Evolutionary conservation across 2,888 invertebrate genomes (phyloP).

Genomic region (Vanessa cardui): DNA sequence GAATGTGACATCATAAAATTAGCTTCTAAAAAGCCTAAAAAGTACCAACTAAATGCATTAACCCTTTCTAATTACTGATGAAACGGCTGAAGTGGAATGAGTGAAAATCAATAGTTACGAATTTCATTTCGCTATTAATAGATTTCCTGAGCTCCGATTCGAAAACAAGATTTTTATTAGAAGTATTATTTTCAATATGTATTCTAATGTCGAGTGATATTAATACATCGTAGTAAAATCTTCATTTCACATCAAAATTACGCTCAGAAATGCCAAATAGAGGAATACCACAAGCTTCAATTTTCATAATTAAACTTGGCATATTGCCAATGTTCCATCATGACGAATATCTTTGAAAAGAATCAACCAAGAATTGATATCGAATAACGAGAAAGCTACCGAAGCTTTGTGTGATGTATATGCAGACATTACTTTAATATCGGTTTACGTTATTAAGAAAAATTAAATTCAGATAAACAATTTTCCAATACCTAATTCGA

Average conservation of each 20-base stretch:
- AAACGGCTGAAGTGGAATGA: conserved; percentile 6
- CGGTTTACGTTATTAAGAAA: neutral
- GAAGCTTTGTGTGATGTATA: conserved; percentile 15
- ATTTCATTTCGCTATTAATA: neutral
- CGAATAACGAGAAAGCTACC: conserved; percentile 22
- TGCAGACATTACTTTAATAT: conserved; percentile 7
- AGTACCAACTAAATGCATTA: conserved; percentile 43
- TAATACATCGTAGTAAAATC: conserved; percentile 15
- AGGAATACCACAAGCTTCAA: conserved; percentile 35
- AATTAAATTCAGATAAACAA: neutral
- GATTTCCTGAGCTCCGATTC: neutral
- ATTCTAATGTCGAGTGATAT: neutral
- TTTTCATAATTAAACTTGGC: conserved; percentile 42
- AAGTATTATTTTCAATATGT: neutral
- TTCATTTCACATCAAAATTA: conserved; percentile 23
- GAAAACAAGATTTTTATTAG: neutral
- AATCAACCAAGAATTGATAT: conserved; percentile 29
- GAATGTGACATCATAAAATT: conserved; percentile 56
- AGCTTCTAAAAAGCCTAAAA: conserved; percentile 47
- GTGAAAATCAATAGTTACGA: neutral
- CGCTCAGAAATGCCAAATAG: conserved; percentile 29
- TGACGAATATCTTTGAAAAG: conserved; percentile 32
- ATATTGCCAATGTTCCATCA: conserved; percentile 38
- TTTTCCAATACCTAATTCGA: no score
- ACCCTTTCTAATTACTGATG: conserved; percentile 43